Base-by-base conservation (phyloP, 2,888 invertebrate species). In the Altica lythri region DNA sequence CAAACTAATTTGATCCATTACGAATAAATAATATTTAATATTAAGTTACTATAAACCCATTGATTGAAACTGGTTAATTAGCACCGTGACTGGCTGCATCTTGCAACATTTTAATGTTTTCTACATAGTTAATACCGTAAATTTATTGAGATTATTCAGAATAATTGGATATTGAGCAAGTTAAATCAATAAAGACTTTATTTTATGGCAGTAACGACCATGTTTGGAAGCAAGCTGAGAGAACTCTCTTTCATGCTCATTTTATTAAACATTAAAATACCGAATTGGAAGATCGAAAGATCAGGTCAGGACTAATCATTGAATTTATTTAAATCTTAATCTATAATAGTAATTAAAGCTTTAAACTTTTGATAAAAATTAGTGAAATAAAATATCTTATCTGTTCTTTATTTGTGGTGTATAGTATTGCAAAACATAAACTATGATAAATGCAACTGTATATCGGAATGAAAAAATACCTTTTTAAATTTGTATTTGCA, bases 251-350 rank as follows among this genome's bases (percentile, higher is more conserved):
- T 53, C 54, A 46, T 55, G 30, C 49, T 70, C 62, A 71, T 72
- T 73, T 73, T 74, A 74, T 73, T 73, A 71, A 69, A 70, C 71
- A 71, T 73, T 73, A 72, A 73, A 71, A 70, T 72, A 73, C 70
- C 68, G 67, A 61, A 65, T 62, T 58, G 62, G 63, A 48, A 49
- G 13, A 34, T 32, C 22, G 14, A 18, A 32, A 12, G 27, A 27
- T 3, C 49, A 49, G 49, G 49, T 10, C 16, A 30, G 49, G 38
- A 48, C 19, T 27, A 5, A n/a, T n/a, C n/a, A n/a, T n/a, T n/a
- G n/a, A n/a, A n/a, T n/a, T n/a, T n/a, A n/a, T n/a, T n/a, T n/a
- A n/a, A n/a, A n/a, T n/a, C n/a, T n/a, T n/a, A n/a, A n/a, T n/a
- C n/a, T n/a, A n/a, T n/a, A n/a, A n/a, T n/a, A n/a, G n/a, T n/a